These are phyloP conservation scores for Clarias gariepinus DNA, from an alignment of 2,113 vertebrate species.

Conservation along the genomic window DNA sequence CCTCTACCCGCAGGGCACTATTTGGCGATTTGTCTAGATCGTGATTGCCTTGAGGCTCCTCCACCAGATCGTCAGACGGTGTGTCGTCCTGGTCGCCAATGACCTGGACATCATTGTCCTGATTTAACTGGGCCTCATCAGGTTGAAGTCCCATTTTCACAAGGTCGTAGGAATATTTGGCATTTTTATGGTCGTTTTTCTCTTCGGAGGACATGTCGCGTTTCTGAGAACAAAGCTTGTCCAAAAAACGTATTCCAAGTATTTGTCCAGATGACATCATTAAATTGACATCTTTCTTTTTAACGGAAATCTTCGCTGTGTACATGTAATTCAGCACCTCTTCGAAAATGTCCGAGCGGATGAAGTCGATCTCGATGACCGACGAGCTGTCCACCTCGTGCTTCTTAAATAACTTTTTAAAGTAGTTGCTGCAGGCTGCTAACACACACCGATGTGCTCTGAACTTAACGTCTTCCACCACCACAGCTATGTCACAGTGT, in stretches of 20 bases:
- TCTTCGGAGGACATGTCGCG: constrained; percentile 87
- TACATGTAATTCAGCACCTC: constrained; percentile 99
- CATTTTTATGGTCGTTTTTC: constrained; percentile 77
- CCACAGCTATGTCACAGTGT: constrained; percentile 96
- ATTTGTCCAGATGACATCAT: constrained; percentile 99
- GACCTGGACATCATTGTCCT: constrained; percentile 86
- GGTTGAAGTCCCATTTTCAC: constrained; percentile 83
- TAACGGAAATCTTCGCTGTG: constrained; percentile 93
- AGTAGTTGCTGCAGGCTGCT: constrained; percentile 97
- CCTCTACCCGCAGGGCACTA: constrained; percentile 87
- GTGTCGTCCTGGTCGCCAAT: constrained; percentile 91
- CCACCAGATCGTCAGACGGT: constrained; percentile 81
- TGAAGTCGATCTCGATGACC: constrained; percentile 96
- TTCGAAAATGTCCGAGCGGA: constrained; percentile 94
- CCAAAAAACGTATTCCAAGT: constrained; percentile 93
- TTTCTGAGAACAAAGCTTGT: constrained; percentile 97
- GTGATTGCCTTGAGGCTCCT: constrained; percentile 81
- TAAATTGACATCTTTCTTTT: constrained; percentile 94
- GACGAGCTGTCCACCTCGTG: constrained; percentile 95
- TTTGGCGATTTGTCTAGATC: constrained; percentile 84
- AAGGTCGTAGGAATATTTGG: constrained; percentile 73
- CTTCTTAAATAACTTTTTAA: constrained; percentile 97
- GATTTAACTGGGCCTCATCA: constrained; percentile 76
- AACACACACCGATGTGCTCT: constrained; percentile 93
- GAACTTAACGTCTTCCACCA: constrained; percentile 97